Evolutionary conservation across 1,140 invertebrate species (phyloP).

Genomic region (Zaprionus camerounensis): DNA sequence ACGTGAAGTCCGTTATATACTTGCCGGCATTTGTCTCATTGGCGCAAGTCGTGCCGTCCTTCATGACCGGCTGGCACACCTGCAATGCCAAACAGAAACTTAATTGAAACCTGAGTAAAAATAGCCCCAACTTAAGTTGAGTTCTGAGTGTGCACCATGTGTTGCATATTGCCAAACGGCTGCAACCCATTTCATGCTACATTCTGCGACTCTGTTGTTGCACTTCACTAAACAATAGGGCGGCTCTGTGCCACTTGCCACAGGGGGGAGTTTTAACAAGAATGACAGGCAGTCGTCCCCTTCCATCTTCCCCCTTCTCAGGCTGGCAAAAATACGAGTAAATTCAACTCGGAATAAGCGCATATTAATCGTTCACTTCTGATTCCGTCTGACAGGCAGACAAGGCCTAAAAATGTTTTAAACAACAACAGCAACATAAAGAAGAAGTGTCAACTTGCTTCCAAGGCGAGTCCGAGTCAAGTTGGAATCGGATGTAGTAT

Average conservation of each 20-base stretch:
- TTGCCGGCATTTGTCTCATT: constrained; percentile 85
- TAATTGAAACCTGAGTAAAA: constrained; percentile 10
- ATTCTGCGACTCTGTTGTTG: constrained; percentile 57
- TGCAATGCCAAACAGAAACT: constrained; percentile 64
- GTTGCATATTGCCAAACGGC: constrained; percentile 59
- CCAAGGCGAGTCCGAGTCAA: constrained; percentile 4
- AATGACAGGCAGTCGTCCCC: constrained; percentile 1
- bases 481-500: constrained; percentile 30
- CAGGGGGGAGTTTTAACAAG: constrained; percentile 21
- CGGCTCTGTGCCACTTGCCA: constrained; percentile 54
- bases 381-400: constrained; percentile 17
- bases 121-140: constrained; percentile 21
- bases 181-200: constrained; percentile 38
- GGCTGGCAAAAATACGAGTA: not conserved
- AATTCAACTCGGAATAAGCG: not conserved
- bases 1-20: constrained; percentile 89
- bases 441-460: constrained; percentile 22
- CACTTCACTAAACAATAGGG: constrained; percentile 73
- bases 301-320: constrained; percentile 24
- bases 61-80: constrained; percentile 88
- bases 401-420: constrained; percentile 60
- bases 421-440: constrained; percentile 19
- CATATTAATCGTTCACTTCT: not conserved
- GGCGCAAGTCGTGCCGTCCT: constrained; percentile 85
- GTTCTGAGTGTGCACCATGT: constrained; percentile 49